Base-by-base conservation (phyloP, 2,888 invertebrate genomes). In the Bruchidius siliquastri region DNA sequence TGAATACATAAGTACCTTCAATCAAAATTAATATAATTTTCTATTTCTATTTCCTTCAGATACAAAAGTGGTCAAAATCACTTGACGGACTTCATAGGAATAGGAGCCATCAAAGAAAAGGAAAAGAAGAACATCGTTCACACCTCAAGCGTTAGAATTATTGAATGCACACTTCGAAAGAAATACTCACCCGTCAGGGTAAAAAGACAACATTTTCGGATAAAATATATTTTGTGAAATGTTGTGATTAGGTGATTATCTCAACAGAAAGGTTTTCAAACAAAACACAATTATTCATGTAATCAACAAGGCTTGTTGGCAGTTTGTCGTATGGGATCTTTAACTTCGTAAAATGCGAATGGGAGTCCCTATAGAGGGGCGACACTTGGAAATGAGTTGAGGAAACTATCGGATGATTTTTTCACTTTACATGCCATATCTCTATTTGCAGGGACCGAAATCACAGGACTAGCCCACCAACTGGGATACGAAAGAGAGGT, bases 161-260 rank as follows among this genome's bases (percentile, higher is more conserved):
- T 90, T 98, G 75, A 98, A 98, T 87, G 95, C 96, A 74, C 96
- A 98, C 88, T 98, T 98, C 85, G 97, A 97, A 87, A 91, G 96
- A 82, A 98, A 98, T 88, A 98, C 98, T 73, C 98, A 98, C 90
- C 98, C 98, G 67, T 97, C 98, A 87, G 98, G n/a, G 98, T 97
- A 88, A 88, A 85, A 26, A 30, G 10, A 3, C 8, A 70, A 10
- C 13, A 70, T 22, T 26, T 26, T 26, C 2, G 2, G 26, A 26
- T 26, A 13, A 6, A 6, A 6, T 21, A 3, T 70, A 6, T 70
- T 70, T 26, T n/a, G n/a, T n/a, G n/a, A n/a, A n/a, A n/a, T n/a
- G n/a, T n/a, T n/a, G n/a, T n/a, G n/a, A n/a, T n/a, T n/a, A n/a
- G n/a, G n/a, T n/a, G n/a, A n/a, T n/a, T n/a, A n/a, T n/a, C n/a